phyloP scores from a whole-genome alignment of 2,113 vertebrate genomes.

The Emberiza fucata region DNA sequence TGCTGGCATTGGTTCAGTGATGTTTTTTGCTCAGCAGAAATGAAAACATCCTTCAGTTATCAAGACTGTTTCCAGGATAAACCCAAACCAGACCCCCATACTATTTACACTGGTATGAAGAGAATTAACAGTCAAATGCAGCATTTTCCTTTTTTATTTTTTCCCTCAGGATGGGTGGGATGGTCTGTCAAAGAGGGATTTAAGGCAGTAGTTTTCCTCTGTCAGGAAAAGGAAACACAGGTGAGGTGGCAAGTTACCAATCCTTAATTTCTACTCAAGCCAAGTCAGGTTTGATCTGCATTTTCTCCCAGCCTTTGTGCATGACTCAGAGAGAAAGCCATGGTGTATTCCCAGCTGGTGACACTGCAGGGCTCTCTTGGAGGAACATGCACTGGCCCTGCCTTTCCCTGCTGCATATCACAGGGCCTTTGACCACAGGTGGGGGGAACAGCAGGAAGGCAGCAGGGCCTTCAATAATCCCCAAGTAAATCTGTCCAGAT shows the following conservation, averaged over 20 bases:
- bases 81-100: not conserved
- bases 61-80: not conserved
- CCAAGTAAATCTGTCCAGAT: not conserved
- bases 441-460: not conserved
- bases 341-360: fast-evolving
- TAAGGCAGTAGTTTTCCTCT: not conserved
- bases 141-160: not conserved
- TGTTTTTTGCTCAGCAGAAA: not conserved
- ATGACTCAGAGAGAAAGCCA: not conserved
- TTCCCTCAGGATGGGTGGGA: fast-evolving
- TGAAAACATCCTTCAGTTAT: not conserved
- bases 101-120: not conserved
- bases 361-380: not conserved
- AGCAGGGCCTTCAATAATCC: not conserved
- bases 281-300: not conserved
- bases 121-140: not conserved
- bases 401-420: fast-evolving
- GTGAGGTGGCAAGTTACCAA: not conserved
- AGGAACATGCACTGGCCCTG: not conserved
- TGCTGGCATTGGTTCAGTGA: not conserved
- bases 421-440: fast-evolving
- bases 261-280: not conserved
- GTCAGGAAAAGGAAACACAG: not conserved
- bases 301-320: not conserved
- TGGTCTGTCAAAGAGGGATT: not conserved